Evolutionary conservation across 2,113 vertebrate species (phyloP), one percentile per base, ranked within the genome.

Genomic region (Tichodroma muraria): DNA sequence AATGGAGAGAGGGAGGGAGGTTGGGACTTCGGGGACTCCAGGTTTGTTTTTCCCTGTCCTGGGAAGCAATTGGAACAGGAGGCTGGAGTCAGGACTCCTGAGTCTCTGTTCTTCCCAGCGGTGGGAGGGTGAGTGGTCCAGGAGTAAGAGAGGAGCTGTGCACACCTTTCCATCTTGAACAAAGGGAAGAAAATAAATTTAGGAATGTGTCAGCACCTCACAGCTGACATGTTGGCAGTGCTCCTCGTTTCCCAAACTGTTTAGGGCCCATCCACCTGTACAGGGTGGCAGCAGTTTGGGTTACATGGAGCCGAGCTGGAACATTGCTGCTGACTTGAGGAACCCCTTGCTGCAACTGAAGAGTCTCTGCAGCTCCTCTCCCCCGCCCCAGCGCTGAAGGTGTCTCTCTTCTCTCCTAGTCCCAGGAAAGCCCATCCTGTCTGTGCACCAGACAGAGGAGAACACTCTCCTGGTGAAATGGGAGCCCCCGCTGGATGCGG

Each of bases 371-470:
- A 11, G 20, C 53, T 17, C 70, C 63, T 50, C 4, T 14, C 12
- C 50, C 21, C 49, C 3, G 7, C 31, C 38, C 57, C 31, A 6
- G 4, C 37, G 52, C 89, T 59, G 45, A 87, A 31, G 28, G 30
- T 31, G 18, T 78, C 50, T 86, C 75, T 95, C 30, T 78, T 70
- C 7, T 96, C 59, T 92, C 92, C 52, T 83, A 98, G 99, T 99
- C 96, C 99, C 99, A 92, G 99, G 98, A 81, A 98, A 98, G 61
- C 99, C 99, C 77, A 97, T 98, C 91, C 97, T 99, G 81, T 99
- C 98, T 22, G 98, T 99, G 97, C 98, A 97, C 94, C 99, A 98
- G 97, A 98, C 98, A 93, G 96, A 98, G 84, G 98, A 98, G 85
- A 97, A 97, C 80, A 97, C 98, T 35, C 97, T 98, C 13, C 97